Percentiles rank a stretch among this genome's conserved stretches.
Conservation (phyloP, 2,113 vertebrate species). For the Eulemur rufifrons region DNA sequence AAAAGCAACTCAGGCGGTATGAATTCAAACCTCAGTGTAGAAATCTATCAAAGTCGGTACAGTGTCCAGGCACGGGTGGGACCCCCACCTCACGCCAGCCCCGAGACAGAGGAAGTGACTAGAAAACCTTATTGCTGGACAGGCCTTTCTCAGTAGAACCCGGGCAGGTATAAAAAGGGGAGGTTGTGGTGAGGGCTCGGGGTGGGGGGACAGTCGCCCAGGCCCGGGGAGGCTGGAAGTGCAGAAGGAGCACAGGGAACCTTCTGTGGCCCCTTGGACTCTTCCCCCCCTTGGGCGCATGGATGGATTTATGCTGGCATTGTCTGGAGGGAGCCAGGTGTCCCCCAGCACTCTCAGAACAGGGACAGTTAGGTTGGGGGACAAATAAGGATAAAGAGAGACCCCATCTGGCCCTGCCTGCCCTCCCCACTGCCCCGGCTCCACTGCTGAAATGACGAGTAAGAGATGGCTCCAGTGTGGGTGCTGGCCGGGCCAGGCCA, state of each 20-base stretch:
- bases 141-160: conserved; percentile 79
- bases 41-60: conserved; percentile 85
- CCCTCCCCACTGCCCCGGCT: not conserved
- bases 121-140: conserved; percentile 86
- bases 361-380: not conserved
- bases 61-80: conserved; percentile 77
- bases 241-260: not conserved
- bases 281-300: not conserved
- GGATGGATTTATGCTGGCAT: conserved; percentile 67
- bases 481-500: not conserved
- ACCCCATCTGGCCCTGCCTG: not conserved
- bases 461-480: conserved; percentile 64
- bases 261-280: not conserved
- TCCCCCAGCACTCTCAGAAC: conserved; percentile 3
- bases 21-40: conserved; percentile 86
- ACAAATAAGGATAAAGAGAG: not conserved
- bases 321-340: not conserved
- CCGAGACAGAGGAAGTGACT: conserved; percentile 66
- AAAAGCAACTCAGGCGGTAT: conserved; percentile 80
- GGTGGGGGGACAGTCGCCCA: not conserved
- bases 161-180: conserved; percentile 1
- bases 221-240: not conserved
- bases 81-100: not conserved
- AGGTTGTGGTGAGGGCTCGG: not conserved
- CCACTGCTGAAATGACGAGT: not conserved